A percentile compares a stretch with the other conserved stretches of the same genome.
Evolutionary conservation across 2,113 vertebrate genomes (phyloP).

Genomic region (Rallus limicola): DNA sequence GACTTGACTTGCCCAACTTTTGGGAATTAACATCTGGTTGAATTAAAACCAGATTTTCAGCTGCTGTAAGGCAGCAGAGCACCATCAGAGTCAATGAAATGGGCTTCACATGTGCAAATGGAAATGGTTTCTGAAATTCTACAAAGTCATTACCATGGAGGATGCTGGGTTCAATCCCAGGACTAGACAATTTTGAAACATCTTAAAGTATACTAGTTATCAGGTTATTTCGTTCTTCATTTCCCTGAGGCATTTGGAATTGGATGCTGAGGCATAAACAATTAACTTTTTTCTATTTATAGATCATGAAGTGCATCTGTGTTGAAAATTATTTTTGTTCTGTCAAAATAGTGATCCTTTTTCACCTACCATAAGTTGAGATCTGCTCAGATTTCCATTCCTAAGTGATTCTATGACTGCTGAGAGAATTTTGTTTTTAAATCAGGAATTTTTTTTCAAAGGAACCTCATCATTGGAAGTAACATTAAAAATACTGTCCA

Average conservation of each 20-base stretch:
- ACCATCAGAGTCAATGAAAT: not conserved
- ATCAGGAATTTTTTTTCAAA: not conserved
- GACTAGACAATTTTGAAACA: not conserved
- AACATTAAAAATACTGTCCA: not conserved
- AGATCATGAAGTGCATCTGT: not conserved
- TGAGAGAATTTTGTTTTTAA: not conserved
- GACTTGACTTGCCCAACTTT: not conserved
- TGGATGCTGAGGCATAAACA: not conserved
- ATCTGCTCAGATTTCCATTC: not conserved
- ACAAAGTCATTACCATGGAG: not conserved
- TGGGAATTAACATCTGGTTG: not conserved
- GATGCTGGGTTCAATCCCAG: not conserved
- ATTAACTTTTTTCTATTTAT: not conserved
- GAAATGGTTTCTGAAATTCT: not conserved
- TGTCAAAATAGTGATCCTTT: not conserved
- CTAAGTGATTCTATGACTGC: not conserved
- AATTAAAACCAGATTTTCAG: not conserved
- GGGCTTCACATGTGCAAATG: not conserved
- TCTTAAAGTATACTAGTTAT: not conserved
- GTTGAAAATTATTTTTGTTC: not conserved
- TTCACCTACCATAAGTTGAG: not conserved
- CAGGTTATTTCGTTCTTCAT: not conserved
- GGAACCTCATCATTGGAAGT: not conserved
- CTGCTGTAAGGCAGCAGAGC: not conserved
- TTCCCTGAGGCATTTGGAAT: not conserved